Evolutionary conservation across 2,797 vertebrate genomes (phyloP), one percentile per base, ranked within the genome.

Genomic region (Dryobates pubescens): DNA sequence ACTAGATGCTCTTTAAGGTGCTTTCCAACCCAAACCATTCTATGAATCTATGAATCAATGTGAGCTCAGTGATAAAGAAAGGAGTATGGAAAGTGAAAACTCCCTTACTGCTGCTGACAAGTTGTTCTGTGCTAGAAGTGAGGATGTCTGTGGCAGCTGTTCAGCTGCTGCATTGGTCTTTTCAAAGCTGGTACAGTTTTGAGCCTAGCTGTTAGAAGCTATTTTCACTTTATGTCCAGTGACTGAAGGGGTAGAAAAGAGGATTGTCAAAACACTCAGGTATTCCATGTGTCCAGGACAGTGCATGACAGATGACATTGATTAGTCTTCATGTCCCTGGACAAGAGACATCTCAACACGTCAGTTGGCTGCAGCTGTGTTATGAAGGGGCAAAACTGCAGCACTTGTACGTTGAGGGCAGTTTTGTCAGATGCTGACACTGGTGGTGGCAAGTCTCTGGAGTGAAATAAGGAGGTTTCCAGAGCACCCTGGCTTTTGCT

Each of bases 321-420:
- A 61, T 83, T 89, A 86, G 73, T 89, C 54, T 63, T 87, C 43
- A 8, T 65, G 75, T 74, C 64, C 67, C 85, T 76, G 86, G 83
- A 79, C 53, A 9, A 45, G 79, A 72, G 58, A 53, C 68, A 47
- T 72, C 41, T 61, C 32, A 68, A 17, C 6, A 4, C 74, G 43
- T 79, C 73, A 63, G 69, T n/a, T 53, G 86, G 38, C 47, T 67
- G 56, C 63, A 71, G 58, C 65, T 74, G 36, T 16, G 6, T 88
- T 91, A 29, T 3, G 34, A 54, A 87, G 71, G 41, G 62, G 41
- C 68, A 80, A 68, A 82, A 70, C 16, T 54, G n/a, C n/a, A 61
- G 29, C 62, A 34, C 86, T 90, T 92, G 83, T 90, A 61, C 85
- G 2, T 20, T 62, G 61, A 86, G 69, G 53, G 73, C 34, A 34